These are phyloP conservation scores for Motacilla alba DNA, from an alignment of 2,113 vertebrate species.

Conservation along the genomic window DNA sequence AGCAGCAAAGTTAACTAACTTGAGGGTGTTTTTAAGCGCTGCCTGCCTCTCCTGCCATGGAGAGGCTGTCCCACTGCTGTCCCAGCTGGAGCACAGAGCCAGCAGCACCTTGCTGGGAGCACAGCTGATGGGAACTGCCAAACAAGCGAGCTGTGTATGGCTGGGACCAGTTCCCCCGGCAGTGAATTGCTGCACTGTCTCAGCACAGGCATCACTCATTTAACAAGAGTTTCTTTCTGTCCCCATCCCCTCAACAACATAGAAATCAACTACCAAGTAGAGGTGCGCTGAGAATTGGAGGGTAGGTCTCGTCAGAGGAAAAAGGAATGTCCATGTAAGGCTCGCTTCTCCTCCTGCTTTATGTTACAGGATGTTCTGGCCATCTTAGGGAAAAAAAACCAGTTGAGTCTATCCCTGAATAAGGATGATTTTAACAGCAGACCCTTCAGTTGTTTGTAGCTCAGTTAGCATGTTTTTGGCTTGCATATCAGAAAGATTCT, in stretches of 20 bases:
- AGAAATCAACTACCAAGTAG: neutral
- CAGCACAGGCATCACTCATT: fast-evolving
- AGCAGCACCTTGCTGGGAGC: neutral
- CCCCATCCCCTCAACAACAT: neutral
- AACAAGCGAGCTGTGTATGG: neutral
- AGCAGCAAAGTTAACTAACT: neutral
- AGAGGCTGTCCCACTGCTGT: neutral
- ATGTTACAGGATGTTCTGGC: slow-evolving; percentile 30
- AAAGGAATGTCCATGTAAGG: slow-evolving; percentile 55
- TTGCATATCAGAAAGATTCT: neutral
- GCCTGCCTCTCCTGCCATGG: neutral
- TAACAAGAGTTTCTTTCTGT: neutral
- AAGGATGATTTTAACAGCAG: neutral
- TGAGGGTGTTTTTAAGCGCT: neutral
- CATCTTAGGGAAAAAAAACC: neutral
- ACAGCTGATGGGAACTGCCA: neutral
- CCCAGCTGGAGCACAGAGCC: neutral
- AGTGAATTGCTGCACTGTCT: neutral
- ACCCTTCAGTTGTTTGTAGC: slow-evolving; percentile 4
- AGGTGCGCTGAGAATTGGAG: neutral
- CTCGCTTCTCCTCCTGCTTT: neutral
- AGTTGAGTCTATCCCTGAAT: neutral
- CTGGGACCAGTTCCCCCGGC: neutral
- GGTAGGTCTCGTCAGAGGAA: neutral
- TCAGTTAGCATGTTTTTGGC: slow-evolving; percentile 12